A percentile compares a stretch with the other conserved stretches of the same genome.
Evolutionary conservation across 1,140 invertebrate genomes (phyloP).

Genomic region (Zophobas morio): DNA sequence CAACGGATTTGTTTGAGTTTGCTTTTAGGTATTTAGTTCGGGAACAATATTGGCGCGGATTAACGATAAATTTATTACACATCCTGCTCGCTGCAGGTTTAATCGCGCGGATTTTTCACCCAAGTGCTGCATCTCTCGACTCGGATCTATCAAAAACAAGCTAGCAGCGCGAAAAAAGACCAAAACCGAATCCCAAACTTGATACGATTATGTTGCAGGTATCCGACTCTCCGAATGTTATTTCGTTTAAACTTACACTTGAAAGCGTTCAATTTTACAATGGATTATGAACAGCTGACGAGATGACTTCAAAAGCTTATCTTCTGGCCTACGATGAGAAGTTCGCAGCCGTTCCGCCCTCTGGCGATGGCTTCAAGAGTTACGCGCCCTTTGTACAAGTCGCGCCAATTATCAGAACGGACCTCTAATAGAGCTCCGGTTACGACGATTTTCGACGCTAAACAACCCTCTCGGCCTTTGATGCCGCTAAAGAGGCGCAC

Average conservation of each 20-base stretch:
- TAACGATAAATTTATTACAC: constrained; percentile 29
- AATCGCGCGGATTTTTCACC: constrained; percentile 10
- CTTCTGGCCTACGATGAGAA: constrained; percentile 24
- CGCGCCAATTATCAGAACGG: constrained; percentile 17
- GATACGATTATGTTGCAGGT: constrained; percentile 5
- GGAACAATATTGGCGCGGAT: constrained; percentile 15
- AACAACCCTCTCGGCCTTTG: neutral
- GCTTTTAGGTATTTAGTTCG: constrained; percentile 18
- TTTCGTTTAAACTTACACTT: constrained; percentile 42
- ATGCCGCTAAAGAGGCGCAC: neutral
- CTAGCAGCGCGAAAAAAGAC: neutral
- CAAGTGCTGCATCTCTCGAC: neutral
- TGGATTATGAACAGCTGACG: constrained; percentile 46
- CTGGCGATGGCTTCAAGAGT: constrained; percentile 32
- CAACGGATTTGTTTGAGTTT: constrained; percentile 30
- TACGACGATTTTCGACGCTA: constrained; percentile 16
- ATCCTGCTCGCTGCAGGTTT: neutral
- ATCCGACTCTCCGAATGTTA: constrained; percentile 29
- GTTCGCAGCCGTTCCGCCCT: constrained; percentile 21
- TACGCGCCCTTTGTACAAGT: constrained; percentile 21
- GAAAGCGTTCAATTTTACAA: constrained; percentile 44
- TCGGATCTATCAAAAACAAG: neutral
- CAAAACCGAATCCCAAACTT: constrained; percentile 3
- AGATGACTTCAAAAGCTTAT: constrained; percentile 48
- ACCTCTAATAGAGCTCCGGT: constrained; percentile 15